Evolutionary conservation across 2,797 vertebrate genomes (phyloP), one percentile per base, ranked within the genome.

Genomic region (Xiphophorus birchmanni): DNA sequence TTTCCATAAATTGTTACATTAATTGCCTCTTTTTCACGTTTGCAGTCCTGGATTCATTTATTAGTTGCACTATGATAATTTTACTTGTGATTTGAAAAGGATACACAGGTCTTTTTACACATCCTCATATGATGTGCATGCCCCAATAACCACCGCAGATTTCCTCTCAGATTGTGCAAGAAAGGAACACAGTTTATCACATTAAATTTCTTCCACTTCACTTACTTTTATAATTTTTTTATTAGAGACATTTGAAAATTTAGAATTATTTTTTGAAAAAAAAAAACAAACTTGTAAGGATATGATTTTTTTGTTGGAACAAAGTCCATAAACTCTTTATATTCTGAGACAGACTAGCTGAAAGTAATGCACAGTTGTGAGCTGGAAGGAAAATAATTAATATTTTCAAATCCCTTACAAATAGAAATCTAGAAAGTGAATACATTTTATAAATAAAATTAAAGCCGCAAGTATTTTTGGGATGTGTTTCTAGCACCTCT

Each of bases 11-110:
- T 79, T n/a, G 79, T 84, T 50, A 74, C 11, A 79, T 79, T 86
- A 92, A 90, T 83, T 90, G 84, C 76, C n/a, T 83, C 26, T 17
- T 65, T 77, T 80, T 47, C 48, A 6, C 69, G 47, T 88, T 86
- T 89, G 79, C 63, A 87, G 75, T 86, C 74, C 60, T 65, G 58
- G 15, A 87, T 75, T 83, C 72, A 78, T 84, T 89, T 90, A 73
- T 86, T 76, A 84, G 74, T 77, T 80, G 82, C 42, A 75, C 26
- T 75, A 74, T 48, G 80, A 79, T 88, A 77, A 71, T 81, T 78
- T 73, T 44, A 77, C 50, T 75, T 78, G 78, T 79, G 69, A 48
- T 79, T 40, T 73, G 47, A 86, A 80, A 42, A 78, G 72, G 67
- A 76, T 78, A 72, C 73, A 67, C 12, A 10, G 17, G 45, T 75